phyloP scores from a whole-genome alignment of 2,888 invertebrate genomes.

The Zelleria hepariella region DNA sequence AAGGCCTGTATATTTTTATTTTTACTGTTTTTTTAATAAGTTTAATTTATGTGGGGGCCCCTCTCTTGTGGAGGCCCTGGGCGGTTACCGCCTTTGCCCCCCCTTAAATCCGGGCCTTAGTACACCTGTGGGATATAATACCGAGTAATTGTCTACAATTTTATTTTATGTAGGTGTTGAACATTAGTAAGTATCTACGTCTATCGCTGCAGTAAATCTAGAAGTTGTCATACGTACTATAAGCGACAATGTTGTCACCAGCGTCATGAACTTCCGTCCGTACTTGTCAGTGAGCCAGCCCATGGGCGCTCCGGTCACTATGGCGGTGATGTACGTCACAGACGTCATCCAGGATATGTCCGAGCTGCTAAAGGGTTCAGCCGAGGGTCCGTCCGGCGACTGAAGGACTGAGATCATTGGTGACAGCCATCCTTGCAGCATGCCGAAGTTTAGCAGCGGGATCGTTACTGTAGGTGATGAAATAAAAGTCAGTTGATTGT shows the following conservation, averaged over 20 bases:
- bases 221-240: constrained; percentile 40
- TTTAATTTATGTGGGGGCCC: too few species aligned
- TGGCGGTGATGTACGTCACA: constrained; percentile 61
- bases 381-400: constrained; percentile 42
- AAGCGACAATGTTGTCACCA: constrained; percentile 49
- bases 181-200: background rate
- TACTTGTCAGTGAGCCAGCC: constrained; percentile 55
- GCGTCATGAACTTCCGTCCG: constrained; percentile 56
- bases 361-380: constrained; percentile 37
- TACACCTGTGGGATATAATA: too few species aligned
- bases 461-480: constrained; percentile 42
- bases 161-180: too few species aligned
- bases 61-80: too few species aligned
- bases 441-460: constrained; percentile 57
- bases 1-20: too few species aligned
- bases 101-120: too few species aligned
- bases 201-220: background rate
- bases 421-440: constrained; percentile 63
- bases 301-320: constrained; percentile 58
- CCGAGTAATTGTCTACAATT: too few species aligned
- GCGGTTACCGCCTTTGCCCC: too few species aligned
- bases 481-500: too few species aligned
- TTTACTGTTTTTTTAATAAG: too few species aligned
- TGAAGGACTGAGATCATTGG: constrained; percentile 59
- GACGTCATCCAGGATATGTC: constrained; percentile 62